Conservation (phyloP, 2,113 vertebrate species). For the Channa argus region DNA sequence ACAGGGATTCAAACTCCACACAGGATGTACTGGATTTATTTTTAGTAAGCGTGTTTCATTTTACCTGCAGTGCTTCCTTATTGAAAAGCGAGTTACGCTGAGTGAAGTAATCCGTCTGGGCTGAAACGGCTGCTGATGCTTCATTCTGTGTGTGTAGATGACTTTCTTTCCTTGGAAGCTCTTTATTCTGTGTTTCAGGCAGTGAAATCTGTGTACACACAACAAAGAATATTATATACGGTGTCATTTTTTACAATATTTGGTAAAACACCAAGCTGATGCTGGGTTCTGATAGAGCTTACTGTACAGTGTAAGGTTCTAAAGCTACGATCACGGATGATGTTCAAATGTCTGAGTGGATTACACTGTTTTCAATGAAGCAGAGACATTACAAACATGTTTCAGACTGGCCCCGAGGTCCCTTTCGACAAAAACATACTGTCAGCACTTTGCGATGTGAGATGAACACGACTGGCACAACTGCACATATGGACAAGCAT, state of each 20-base stretch:
- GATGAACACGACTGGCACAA: conserved; percentile 50
- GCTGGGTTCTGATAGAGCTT: background rate
- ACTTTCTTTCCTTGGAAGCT: conserved; percentile 50
- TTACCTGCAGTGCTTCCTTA: conserved; percentile 81
- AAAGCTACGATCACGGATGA: conserved; percentile 23
- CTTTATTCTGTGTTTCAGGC: conserved; percentile 52
- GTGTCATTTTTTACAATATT: background rate
- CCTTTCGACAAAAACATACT: conserved; percentile 49
- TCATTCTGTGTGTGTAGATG: conserved; percentile 44
- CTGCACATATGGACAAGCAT: conserved; percentile 54
- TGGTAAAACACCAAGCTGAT: background rate
- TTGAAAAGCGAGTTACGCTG: conserved; percentile 79
- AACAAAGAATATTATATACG: background rate
- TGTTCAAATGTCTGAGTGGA: conserved; percentile 35
- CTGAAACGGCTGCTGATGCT: conserved; percentile 19
- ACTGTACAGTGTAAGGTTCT: background rate
- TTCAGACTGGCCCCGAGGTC: conserved; percentile 44
- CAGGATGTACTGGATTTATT: background rate
- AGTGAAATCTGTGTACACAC: conserved; percentile 57
- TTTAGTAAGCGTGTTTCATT: background rate
- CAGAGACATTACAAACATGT: conserved; percentile 54
- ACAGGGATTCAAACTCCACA: background rate
- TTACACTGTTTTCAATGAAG: conserved; percentile 4
- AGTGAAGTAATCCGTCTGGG: conserved; percentile 72
- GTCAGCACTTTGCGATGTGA: conserved; percentile 55